Evolutionary conservation across 2,888 invertebrate genomes (phyloP).

Genomic region (Acleris laterana): DNA sequence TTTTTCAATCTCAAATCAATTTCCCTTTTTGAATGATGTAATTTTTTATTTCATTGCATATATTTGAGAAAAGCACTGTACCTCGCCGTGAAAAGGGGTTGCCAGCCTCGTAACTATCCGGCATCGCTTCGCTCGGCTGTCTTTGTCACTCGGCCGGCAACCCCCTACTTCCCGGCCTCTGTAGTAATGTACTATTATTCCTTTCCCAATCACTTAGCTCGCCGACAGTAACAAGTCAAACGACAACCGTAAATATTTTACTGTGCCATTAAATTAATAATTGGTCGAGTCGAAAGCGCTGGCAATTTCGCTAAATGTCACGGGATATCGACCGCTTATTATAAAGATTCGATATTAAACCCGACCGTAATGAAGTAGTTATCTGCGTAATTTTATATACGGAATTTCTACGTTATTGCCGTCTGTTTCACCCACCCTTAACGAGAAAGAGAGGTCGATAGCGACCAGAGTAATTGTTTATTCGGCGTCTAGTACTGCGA

Average conservation of each 20-base stretch:
- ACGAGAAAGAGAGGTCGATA: background rate
- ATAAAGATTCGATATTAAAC: conserved; percentile 25
- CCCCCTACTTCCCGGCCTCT: too few species aligned
- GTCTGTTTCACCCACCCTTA: background rate
- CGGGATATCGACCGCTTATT: conserved; percentile 22
- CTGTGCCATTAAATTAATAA: conserved; percentile 25
- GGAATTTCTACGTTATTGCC: conserved; percentile 7
- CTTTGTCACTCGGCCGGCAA: too few species aligned
- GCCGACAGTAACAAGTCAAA: background rate
- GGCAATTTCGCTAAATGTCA: conserved; percentile 34
- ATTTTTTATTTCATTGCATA: too few species aligned
- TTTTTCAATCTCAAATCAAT: too few species aligned
- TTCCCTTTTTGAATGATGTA: too few species aligned
- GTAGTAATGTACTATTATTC: too few species aligned
- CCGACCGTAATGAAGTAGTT: conserved; percentile 35
- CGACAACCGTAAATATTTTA: conserved; percentile 4
- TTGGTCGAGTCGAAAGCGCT: conserved; percentile 17
- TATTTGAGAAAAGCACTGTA: too few species aligned
- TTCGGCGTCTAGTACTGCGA: background rate
- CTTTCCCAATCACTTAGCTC: too few species aligned
- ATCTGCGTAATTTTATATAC: conserved; percentile 15
- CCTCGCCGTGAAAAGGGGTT: too few species aligned
- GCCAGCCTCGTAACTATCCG: too few species aligned
- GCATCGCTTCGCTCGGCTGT: too few species aligned
- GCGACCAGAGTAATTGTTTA: conserved; percentile 1